These are phyloP conservation scores for Fukomys damarensis DNA, from an alignment of 2,113 vertebrate species.

Conservation along the genomic window DNA sequence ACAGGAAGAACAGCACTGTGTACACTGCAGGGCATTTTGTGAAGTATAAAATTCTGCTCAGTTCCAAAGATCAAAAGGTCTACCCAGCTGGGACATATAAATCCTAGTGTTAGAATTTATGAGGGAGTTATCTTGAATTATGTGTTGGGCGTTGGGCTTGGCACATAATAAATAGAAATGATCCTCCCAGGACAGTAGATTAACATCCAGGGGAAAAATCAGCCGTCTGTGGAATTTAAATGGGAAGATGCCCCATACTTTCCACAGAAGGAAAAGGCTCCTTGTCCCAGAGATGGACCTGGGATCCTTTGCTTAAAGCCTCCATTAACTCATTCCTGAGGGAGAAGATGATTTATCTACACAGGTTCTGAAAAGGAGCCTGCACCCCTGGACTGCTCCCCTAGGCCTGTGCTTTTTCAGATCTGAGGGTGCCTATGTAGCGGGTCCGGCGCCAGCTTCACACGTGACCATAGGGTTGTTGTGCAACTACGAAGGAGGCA, in stretches of 20 bases:
- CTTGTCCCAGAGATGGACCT: neutral
- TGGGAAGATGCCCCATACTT: slow-evolving; percentile 42
- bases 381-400: neutral
- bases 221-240: slow-evolving; percentile 73
- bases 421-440: neutral
- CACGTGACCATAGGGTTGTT: neutral
- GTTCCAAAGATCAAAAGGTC: slow-evolving; percentile 72
- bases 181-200: slow-evolving; percentile 74
- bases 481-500: neutral
- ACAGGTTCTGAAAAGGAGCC: neutral
- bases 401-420: neutral
- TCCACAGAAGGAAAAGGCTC: neutral
- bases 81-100: slow-evolving; percentile 77
- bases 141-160: slow-evolving; percentile 69
- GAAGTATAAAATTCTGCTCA: slow-evolving; percentile 70
- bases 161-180: slow-evolving; percentile 75
- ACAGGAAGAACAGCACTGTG: neutral
- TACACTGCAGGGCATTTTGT: neutral
- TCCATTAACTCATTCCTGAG: neutral
- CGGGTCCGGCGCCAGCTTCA: too few species aligned
- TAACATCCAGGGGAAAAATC: slow-evolving; percentile 44
- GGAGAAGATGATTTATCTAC: neutral
- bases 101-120: slow-evolving; percentile 68
- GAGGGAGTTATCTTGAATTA: slow-evolving; percentile 77
- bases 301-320: neutral